A percentile compares a stretch with the other conserved stretches of the same genome.
Evolutionary conservation across 1,140 invertebrate genomes (phyloP).

Genomic region (Berghia stephanieae): DNA sequence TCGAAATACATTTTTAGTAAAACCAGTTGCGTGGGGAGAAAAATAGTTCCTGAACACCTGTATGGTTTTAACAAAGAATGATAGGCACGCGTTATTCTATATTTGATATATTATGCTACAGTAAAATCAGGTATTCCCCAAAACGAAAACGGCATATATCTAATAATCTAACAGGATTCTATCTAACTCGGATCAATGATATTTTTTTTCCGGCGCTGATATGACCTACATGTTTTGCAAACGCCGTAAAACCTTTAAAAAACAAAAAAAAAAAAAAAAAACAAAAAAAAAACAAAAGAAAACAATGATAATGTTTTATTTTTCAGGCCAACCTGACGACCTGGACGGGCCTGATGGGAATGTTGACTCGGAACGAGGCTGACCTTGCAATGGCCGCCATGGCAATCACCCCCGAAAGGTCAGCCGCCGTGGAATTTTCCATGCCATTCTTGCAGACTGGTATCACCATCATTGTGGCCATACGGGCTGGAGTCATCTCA

Average conservation of each 20-base stretch:
- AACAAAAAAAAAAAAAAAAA: too few relatives aligned
- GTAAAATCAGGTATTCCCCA: too few relatives aligned
- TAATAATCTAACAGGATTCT: not conserved
- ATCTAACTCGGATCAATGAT: not conserved
- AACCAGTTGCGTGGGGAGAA: too few relatives aligned
- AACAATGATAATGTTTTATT: not conserved
- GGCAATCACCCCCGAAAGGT: conserved; percentile 94
- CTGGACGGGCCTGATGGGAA: conserved; percentile 96
- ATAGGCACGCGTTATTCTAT: too few relatives aligned
- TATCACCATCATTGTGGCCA: conserved; percentile 95
- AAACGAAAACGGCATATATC: not conserved
- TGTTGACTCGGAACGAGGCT: conserved; percentile 87
- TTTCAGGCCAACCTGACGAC: conserved; percentile 59
- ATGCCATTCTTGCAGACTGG: conserved; percentile 98
- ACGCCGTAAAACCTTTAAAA: too few relatives aligned
- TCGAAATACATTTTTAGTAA: too few relatives aligned
- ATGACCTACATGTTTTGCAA: too few relatives aligned
- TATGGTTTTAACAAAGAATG: too few relatives aligned
- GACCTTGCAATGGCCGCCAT: conserved; percentile 97
- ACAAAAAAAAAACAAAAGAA: too few relatives aligned
- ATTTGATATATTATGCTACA: too few relatives aligned
- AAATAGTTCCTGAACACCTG: too few relatives aligned
- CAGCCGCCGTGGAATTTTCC: conserved; percentile 91
- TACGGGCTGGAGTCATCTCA: conserved; percentile 95
- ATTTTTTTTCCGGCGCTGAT: not conserved